Base-by-base conservation (phyloP, 2,888 invertebrate species). In the Pristionchus entomophagus region DNA sequence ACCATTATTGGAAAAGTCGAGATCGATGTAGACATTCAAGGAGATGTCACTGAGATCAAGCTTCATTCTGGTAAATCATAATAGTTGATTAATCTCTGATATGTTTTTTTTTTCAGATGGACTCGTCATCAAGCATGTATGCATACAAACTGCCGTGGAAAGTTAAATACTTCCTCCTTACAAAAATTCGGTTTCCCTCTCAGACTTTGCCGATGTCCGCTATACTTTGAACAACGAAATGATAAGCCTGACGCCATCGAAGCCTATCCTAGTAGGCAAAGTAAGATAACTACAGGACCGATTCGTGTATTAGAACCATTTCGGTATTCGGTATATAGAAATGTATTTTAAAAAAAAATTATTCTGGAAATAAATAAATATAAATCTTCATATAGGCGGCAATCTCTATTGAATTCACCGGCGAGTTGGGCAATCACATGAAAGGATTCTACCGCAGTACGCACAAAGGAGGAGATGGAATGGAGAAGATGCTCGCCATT, bases 371-470 rank as follows among this genome's bases (percentile, higher is more conserved):
- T n/a, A n/a, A n/a, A n/a, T n/a, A n/a, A n/a, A n/a, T n/a, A 19
- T 69, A 35, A 12, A 5, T 10, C n/a, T n/a, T 59, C 59, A 12
- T 59, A 6, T 87, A 88, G 86, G 77, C 77, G 14, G 87, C 87
- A 29, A 86, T 98, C 49, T 96, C 96, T 91, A 95, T 98, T 85
- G 95, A 96, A 85, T 98, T 97, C 95, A 96, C 96, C 90, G 97
- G 97, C 1, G 96, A 96, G 92, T 94, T 98, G 88, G 96, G 65
- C 12, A 84, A 45, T 41, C 65, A 84, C 65, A 65, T 65, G 83
- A 84, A 84, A 65, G 99, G 98, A 1, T 98, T 99, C 95, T 98
- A 97, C 94, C 95, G 97, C 86, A 96, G 97, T 86, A 96, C 95
- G 91, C 96, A 96, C 93, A 95, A 95, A 86, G 95, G 95, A 88